phyloP scores from a whole-genome alignment of 2,888 invertebrate species.

The Eupithecia centaureata region DNA sequence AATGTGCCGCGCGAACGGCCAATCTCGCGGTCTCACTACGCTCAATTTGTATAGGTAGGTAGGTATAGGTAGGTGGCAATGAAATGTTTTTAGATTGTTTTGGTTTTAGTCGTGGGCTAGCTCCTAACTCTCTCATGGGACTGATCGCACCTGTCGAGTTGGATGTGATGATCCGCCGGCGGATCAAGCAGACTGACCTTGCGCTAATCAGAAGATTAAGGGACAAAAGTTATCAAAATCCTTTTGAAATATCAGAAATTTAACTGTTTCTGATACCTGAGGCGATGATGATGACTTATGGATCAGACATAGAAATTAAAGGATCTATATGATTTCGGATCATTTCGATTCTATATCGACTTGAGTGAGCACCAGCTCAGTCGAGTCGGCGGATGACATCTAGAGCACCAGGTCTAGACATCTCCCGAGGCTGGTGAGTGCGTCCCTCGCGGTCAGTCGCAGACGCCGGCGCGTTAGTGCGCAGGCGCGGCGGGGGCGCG shows the following conservation, averaged over 20 bases:
- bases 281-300: background rate
- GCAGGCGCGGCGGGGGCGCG: constrained; percentile 48
- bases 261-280: background rate
- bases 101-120: constrained; percentile 51
- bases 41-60: constrained; percentile 52
- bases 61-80: constrained; percentile 53
- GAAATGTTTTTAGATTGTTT: constrained; percentile 52
- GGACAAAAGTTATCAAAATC: background rate
- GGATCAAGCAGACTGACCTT: background rate
- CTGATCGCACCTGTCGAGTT: constrained; percentile 31
- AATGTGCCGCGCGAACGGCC: constrained; percentile 54
- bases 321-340: background rate
- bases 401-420: background rate
- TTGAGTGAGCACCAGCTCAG: constrained; percentile 22
- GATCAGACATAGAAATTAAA: background rate
- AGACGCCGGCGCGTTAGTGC: constrained; percentile 54
- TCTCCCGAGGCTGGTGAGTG: background rate
- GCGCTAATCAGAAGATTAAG: background rate
- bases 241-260: background rate
- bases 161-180: constrained; percentile 8
- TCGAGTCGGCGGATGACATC: no score
- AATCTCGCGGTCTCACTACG: constrained; percentile 56
- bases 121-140: constrained; percentile 46
- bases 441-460: no score
- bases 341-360: constrained; percentile 11